Conservation (phyloP, 2,113 vertebrate species). For the Edolisoma coerulescens region DNA sequence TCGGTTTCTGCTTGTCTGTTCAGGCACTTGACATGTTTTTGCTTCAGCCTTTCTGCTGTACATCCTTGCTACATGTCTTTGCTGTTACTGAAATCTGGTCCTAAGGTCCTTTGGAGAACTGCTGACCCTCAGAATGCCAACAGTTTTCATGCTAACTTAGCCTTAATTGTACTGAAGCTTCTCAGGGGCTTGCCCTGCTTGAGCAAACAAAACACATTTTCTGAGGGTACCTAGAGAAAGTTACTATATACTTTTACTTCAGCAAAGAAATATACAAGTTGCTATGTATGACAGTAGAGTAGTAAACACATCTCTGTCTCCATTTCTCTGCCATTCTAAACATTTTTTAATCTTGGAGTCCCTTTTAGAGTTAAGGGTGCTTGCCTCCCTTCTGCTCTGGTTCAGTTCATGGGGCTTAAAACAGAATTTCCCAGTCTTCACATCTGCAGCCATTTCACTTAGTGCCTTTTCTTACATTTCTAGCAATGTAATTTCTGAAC, state of each 20-base stretch:
- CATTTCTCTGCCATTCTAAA: not conserved
- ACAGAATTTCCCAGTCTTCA: not conserved
- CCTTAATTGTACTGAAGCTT: not conserved
- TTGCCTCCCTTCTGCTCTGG: not conserved
- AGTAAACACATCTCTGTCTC: not conserved
- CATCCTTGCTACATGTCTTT: not conserved
- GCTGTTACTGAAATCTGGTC: not conserved
- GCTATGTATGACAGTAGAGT: not conserved
- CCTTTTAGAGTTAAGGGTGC: not conserved
- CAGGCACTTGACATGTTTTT: not conserved
- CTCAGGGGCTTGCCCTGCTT: not conserved
- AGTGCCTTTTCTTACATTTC: not conserved
- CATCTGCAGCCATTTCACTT: not conserved
- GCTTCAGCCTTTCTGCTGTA: not conserved
- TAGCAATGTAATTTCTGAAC: not conserved
- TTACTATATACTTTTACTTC: not conserved
- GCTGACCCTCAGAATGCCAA: not conserved
- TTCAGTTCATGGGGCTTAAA: not conserved
- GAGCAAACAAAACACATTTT: not conserved
- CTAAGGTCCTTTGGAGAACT: not conserved
- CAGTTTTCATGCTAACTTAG: not conserved
- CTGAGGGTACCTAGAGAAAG: not conserved
- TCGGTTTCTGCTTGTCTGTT: not conserved
- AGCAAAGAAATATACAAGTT: not conserved
- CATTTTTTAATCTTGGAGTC: not conserved